Conservation (phyloP, 2,888 invertebrate species). For the Sycophila texana region DNA sequence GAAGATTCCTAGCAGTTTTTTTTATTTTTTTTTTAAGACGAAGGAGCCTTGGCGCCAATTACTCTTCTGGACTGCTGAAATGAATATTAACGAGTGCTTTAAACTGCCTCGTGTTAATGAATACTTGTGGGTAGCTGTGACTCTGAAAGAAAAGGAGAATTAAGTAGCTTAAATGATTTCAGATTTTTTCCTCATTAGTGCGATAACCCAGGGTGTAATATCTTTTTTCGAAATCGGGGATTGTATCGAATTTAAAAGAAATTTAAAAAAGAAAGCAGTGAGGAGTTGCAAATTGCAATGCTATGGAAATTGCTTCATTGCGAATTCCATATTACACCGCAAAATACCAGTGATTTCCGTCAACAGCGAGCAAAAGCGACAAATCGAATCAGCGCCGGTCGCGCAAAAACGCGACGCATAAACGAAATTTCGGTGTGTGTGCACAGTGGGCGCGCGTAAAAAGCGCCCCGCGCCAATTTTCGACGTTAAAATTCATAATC, state of each 20-base stretch:
- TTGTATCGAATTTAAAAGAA: no score
- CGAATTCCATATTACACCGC: background rate
- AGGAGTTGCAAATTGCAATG: no score
- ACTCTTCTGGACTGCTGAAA: constrained; percentile 24
- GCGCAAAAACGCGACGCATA: background rate
- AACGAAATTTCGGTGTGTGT: constrained; percentile 11
- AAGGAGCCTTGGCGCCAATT: constrained; percentile 39
- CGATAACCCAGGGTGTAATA: no score
- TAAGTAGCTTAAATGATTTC: constrained; percentile 31
- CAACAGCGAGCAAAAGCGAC: constrained; percentile 12
- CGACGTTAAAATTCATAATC: constrained; percentile 33
- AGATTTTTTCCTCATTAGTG: background rate
- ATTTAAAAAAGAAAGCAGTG: no score
- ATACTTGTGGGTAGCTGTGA: constrained; percentile 46
- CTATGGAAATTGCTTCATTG: no score
- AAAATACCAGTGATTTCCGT: constrained; percentile 10
- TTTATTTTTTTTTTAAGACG: constrained; percentile 11
- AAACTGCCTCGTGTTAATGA: constrained; percentile 53
- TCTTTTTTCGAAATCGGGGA: no score
- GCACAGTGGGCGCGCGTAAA: background rate
- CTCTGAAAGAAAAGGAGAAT: constrained; percentile 1
- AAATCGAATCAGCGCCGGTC: constrained; percentile 23
- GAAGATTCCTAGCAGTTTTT: background rate
- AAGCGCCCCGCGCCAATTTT: background rate
- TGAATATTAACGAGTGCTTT: constrained; percentile 55